Percentiles rank a stretch among this genome's conserved stretches.
phyloP scores from a whole-genome alignment of 2,113 vertebrate genomes.

The Saccopteryx leptura region DNA sequence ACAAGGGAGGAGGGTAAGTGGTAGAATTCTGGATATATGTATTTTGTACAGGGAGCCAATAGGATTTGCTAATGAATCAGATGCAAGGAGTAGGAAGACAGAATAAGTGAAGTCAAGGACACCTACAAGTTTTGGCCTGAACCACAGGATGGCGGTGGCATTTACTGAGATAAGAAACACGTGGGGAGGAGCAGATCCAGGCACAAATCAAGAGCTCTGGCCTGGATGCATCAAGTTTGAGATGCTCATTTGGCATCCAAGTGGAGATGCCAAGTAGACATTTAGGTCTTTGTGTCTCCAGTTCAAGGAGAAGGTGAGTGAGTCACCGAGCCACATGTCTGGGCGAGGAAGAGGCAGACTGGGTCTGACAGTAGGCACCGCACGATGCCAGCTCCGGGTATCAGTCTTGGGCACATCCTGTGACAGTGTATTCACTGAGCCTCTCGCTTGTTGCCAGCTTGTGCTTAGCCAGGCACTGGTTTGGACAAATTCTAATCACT shows the following conservation, averaged over 20 bases:
- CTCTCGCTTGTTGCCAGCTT: neutral
- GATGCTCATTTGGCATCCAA: neutral
- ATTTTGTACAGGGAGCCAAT: neutral
- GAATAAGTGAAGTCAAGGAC: neutral
- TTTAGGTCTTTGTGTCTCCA: neutral
- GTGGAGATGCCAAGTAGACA: neutral
- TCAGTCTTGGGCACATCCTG: neutral
- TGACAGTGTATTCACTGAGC: neutral
- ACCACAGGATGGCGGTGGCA: neutral
- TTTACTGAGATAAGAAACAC: neutral
- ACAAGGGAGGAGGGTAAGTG: neutral
- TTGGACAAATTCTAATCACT: neutral
- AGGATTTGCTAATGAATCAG: neutral
- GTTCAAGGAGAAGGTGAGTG: neutral
- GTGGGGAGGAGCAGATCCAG: neutral
- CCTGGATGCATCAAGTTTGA: neutral
- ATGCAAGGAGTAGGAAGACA: neutral
- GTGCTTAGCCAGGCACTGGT: neutral
- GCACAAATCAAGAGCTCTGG: neutral
- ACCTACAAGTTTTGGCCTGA: neutral
- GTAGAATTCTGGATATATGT: neutral
- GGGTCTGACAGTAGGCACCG: neutral
- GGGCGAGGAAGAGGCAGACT: neutral
- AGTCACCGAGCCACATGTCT: neutral
- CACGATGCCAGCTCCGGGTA: neutral